Conservation (phyloP, 2,113 vertebrate species). For the Ailurus styani region DNA sequence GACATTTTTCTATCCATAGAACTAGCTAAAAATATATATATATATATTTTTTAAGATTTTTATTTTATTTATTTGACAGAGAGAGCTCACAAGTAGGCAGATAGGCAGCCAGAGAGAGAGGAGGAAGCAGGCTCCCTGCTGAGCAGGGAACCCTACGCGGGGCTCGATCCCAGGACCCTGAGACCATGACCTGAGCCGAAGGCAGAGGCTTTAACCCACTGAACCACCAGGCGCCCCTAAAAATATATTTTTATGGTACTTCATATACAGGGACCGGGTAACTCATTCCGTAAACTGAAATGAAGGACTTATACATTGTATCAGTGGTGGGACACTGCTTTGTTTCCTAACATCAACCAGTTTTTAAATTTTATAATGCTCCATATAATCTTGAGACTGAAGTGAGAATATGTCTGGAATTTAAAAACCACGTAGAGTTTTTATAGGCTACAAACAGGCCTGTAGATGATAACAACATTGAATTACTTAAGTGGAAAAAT, state of each 20-base stretch:
- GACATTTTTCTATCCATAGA: background rate
- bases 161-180: no score
- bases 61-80: no score
- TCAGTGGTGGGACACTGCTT: background rate
- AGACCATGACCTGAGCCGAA: no score
- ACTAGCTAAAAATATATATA: background rate
- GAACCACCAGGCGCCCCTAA: no score
- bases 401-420: background rate
- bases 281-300: background rate
- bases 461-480: background rate
- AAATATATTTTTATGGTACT: background rate
- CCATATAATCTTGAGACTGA: background rate
- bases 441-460: background rate
- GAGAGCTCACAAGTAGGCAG: no score
- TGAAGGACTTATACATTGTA: background rate
- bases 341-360: background rate
- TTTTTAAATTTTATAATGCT: background rate
- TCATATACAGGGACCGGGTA: background rate
- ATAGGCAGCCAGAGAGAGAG: no score
- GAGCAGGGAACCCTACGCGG: no score
- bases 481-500: slow-evolving; percentile 4
- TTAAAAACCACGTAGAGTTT: background rate
- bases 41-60: no score
- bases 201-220: no score
- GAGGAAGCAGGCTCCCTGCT: no score